phyloP scores from a whole-genome alignment of 2,888 invertebrate species.

The Escarpia spicata region DNA sequence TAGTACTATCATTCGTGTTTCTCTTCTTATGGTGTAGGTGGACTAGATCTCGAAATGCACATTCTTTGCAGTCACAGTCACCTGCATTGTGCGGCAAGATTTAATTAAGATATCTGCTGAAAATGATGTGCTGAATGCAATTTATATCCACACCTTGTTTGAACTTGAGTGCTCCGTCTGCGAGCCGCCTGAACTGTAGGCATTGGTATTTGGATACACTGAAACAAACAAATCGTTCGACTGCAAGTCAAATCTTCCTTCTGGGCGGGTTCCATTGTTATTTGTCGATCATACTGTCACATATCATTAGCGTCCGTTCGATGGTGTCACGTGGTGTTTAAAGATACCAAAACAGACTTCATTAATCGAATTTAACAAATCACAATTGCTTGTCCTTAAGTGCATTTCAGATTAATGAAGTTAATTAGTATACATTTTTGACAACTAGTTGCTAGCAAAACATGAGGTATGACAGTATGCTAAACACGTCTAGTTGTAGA shows the following conservation, averaged over 20 bases:
- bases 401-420: no score
- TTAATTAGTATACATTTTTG: no score
- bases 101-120: not conserved
- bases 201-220: constrained; percentile 40
- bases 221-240: constrained; percentile 23
- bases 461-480: not conserved
- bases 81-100: not conserved
- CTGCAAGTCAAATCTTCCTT: not conserved
- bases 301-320: no score
- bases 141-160: constrained; percentile 32
- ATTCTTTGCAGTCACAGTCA: not conserved
- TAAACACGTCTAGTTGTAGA: not conserved
- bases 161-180: constrained; percentile 35
- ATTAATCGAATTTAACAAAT: no score
- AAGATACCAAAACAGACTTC: no score
- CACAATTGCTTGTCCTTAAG: no score
- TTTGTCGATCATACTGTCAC: not conserved
- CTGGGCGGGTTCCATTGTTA: not conserved
- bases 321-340: not conserved
- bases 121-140: not conserved
- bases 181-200: constrained; percentile 31
- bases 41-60: not conserved
- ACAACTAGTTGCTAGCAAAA: no score
- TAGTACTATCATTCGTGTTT: no score
- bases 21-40: not conserved